Evolutionary conservation across 2,888 invertebrate genomes (phyloP).

Genomic region (Schrankia costaestrigalis): DNA sequence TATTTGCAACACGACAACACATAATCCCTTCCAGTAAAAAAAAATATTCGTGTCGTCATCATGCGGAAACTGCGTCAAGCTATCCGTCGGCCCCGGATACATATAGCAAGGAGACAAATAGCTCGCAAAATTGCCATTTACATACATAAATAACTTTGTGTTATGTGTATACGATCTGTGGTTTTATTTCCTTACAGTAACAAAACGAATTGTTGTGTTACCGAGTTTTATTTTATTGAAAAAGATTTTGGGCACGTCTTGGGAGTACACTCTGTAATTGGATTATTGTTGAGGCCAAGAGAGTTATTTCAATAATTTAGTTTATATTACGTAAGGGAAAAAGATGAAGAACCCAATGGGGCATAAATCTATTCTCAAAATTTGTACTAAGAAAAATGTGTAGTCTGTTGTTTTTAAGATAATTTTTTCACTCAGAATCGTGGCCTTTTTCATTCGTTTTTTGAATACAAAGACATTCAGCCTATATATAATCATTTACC

Average conservation of each 20-base stretch:
- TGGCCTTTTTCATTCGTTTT: too few relatives aligned
- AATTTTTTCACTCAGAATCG: too few relatives aligned
- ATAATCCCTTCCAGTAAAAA: conserved; percentile 23
- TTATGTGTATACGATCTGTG: conserved; percentile 26
- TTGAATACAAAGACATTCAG: too few relatives aligned
- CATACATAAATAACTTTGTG: conserved; percentile 34
- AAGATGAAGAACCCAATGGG: too few relatives aligned
- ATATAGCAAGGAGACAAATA: conserved; percentile 46
- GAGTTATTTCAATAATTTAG: too few relatives aligned
- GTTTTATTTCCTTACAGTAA: conserved; percentile 30
- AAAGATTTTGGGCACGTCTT: conserved; percentile 3
- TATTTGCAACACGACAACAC: conserved; percentile 1
- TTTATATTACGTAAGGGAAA: too few relatives aligned
- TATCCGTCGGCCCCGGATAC: conserved; percentile 42
- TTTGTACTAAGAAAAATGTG: too few relatives aligned
- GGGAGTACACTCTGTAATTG: too few relatives aligned
- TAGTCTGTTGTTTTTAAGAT: too few relatives aligned
- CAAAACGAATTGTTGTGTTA: conserved; percentile 31
- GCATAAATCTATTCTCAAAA: too few relatives aligned
- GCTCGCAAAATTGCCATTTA: conserved; percentile 51
- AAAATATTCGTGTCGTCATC: conserved; percentile 19
- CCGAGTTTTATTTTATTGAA: conserved; percentile 11
- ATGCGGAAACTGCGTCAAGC: conserved; percentile 40
- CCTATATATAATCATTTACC: too few relatives aligned
- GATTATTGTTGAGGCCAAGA: too few relatives aligned